Base-by-base conservation (phyloP, 2,888 invertebrate species). In the Leptarthrus brevirostris region DNA sequence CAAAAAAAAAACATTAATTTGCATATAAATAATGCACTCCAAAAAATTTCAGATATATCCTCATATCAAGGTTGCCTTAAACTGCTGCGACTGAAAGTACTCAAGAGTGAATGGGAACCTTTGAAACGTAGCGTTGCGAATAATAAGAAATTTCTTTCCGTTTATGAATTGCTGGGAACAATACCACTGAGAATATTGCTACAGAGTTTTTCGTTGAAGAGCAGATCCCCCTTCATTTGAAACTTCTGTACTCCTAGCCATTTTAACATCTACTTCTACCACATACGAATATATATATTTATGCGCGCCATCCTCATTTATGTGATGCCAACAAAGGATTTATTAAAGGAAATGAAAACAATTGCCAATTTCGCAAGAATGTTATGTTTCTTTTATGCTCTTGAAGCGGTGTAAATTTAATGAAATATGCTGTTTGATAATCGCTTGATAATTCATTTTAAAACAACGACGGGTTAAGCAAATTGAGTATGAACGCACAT, bases 301-400 rank as follows among this genome's bases (percentile, higher is more conserved):
- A 71, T 49, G 70, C 58, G 56, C 34, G 36, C 53, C 47, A 36
- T 52, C 49, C 75, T 40, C 70, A 49, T 73, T 75, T 69, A 72
- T 74, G 69, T 56, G 74, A 74, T 61, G 58, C 66, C 74, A 75
- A 75, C 75, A 75, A 75, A 75, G 75, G 74, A 75, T 75, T 75
- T 75, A 75, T 75, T 75, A 74, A 72, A 75, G 49, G 74, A 72
- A 75, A 74, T 66, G 74, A 75, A 75, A 75, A 75, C 75, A 75
- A 75, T 75, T 74, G 75, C 66, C 74, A 75, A 75, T 75, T 75
- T 75, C 49, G 66, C 49, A 34, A 70, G 74, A 58, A 75, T 72
- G 72, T 52, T 30, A 34, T 69, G 49, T 34, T 52, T 52, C 69
- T 71, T 71, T 71, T 71, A 71, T 71, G 54, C 20, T 34, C 34